Percentiles rank a stretch among this genome's conserved stretches.
These are phyloP conservation scores for Serrognathus titanus DNA, from an alignment of 2,888 invertebrate genomes.

Conservation along the genomic window DNA sequence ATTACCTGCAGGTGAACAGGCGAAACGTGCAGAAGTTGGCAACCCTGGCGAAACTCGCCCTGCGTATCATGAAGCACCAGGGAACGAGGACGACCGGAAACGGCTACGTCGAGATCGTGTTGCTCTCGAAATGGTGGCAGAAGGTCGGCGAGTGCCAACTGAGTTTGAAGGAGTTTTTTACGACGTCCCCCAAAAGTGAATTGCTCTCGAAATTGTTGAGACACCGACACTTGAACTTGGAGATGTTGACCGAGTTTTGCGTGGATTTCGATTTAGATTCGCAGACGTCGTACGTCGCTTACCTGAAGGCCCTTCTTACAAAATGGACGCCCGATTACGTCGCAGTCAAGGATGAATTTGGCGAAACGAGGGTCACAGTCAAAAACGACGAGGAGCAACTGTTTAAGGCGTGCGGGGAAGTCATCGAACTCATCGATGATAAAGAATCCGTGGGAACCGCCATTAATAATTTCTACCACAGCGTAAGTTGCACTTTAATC, in stretches of 20 bases:
- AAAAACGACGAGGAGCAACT: constrained; percentile 34
- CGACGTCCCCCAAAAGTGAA: constrained; percentile 15
- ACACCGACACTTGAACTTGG: constrained; percentile 10
- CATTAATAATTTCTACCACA: constrained; percentile 34
- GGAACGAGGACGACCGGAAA: constrained; percentile 15
- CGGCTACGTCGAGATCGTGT: constrained; percentile 24
- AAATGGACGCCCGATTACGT: constrained; percentile 50
- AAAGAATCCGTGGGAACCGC: constrained; percentile 34
- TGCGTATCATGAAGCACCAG: constrained; percentile 27
- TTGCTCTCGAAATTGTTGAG: constrained; percentile 27
- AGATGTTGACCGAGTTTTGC: constrained; percentile 48
- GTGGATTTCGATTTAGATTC: constrained; percentile 45
- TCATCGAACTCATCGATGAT: constrained; percentile 40
- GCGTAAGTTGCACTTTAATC: constrained; percentile 25
- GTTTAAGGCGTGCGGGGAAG: constrained; percentile 37
- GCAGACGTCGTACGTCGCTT: constrained; percentile 43
- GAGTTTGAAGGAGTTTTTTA: constrained; percentile 35
- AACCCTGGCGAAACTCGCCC: constrained; percentile 29
- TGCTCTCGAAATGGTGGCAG: constrained; percentile 38
- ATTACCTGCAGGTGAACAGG: constrained; percentile 31
- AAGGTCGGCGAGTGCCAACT: constrained; percentile 26
- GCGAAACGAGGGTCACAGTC: constrained; percentile 30
- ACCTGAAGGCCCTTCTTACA: constrained; percentile 42
- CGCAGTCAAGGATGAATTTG: constrained; percentile 29
- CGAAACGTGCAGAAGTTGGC: constrained; percentile 33